phyloP scores from a whole-genome alignment of 2,113 vertebrate species.

The Dendrocopos noguchii region DNA sequence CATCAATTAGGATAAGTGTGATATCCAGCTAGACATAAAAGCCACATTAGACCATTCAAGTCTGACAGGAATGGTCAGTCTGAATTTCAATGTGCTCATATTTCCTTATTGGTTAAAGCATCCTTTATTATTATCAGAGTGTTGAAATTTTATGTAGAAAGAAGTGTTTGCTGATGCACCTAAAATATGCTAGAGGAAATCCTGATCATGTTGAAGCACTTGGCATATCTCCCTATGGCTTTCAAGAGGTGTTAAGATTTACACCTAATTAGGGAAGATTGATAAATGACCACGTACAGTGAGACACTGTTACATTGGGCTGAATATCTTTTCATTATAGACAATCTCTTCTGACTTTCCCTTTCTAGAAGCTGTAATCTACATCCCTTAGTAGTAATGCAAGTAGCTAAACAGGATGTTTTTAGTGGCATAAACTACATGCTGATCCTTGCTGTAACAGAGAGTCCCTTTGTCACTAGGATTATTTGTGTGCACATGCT shows the following conservation, averaged over 20 bases:
- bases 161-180: neutral
- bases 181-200: neutral
- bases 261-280: neutral
- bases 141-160: neutral
- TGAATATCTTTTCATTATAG: neutral
- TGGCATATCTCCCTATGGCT: neutral
- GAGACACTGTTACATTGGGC: neutral
- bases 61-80: slow-evolving; percentile 9
- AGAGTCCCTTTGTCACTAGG: neutral
- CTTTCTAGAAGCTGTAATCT: neutral
- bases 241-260: neutral
- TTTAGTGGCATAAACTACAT: neutral
- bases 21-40: neutral
- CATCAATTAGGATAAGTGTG: neutral
- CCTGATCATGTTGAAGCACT: neutral
- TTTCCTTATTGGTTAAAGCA: neutral
- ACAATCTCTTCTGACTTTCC: neutral
- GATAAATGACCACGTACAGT: neutral
- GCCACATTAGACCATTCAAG: neutral
- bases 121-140: neutral
- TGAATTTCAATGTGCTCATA: slow-evolving; percentile 39
- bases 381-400: neutral
- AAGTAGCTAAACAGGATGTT: neutral
- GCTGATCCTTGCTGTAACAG: neutral
- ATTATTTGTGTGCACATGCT: neutral